Evolutionary conservation across 1,140 invertebrate species (phyloP), one percentile per base, ranked within the genome.

Genomic region (Conus ventricosus): DNA sequence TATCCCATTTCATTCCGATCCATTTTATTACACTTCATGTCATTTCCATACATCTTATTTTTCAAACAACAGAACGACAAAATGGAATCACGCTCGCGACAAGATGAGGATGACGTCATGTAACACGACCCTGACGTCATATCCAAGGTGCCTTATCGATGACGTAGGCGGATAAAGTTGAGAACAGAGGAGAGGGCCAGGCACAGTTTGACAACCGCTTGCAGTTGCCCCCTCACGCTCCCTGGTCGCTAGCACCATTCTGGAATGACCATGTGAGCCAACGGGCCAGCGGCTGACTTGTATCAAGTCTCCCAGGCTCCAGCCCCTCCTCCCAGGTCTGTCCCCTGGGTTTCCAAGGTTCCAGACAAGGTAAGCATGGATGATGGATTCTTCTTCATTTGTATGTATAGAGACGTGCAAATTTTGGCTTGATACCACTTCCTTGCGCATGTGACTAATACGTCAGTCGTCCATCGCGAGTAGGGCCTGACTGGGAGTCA

Each of bases 121-220:
- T 71, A 71, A 17, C 67, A 7, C 23, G 11, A 20, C 23, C 11
- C 6, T 20, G 20, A 23, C 67, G 67, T 71, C 67, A 71, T 23
- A 20, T 23, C 23, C 67, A 71, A 71, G 23, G 6, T 20, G 11
- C 6, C 67, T 23, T 71, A 71, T 71, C 67, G 4, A 71, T 71
- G 67, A 71, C 67, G 67, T 71, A 11, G 23, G 67, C 15, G 67
- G 67, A 71, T 71, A 71, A 71, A 20, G 67, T 71, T 71, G 67
- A 71, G 67, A 71, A 71, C 11, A 71, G 67, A 71, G 67, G 67
- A 71, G 67, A 71, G 67, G 67, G 67, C 15, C 67, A 71, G 67
- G 67, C 67, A 71, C 67, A 71, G 67, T 71, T 71, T 20, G 23
- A 71, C 67, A 71, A 71, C 67, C 67, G 67, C 67, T 71, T n/a